These are phyloP conservation scores for Melolontha melolontha DNA, from an alignment of 2,888 invertebrate genomes.

Conservation along the genomic window DNA sequence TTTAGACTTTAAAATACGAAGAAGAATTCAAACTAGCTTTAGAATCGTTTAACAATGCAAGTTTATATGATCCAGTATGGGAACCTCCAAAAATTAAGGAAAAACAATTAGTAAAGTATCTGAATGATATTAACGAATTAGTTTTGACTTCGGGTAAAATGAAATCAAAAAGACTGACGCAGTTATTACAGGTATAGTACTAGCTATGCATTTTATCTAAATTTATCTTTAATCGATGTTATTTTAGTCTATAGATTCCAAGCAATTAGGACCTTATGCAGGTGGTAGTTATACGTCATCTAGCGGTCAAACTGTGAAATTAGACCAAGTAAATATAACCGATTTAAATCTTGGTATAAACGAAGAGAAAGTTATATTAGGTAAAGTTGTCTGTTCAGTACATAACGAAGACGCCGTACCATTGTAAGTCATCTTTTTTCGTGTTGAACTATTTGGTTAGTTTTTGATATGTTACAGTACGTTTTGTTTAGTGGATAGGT, in stretches of 20 bases:
- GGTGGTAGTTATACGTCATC: constrained; percentile 71
- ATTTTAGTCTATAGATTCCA: constrained; percentile 73
- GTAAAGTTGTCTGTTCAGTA: constrained; percentile 85
- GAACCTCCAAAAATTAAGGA: constrained; percentile 74
- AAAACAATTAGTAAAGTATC: constrained; percentile 73
- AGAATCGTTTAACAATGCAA: constrained; percentile 76
- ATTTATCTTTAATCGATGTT: neutral
- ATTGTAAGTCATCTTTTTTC: constrained; percentile 72
- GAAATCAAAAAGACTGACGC: constrained; percentile 77
- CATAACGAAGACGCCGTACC: constrained; percentile 81
- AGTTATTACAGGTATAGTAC: constrained; percentile 72
- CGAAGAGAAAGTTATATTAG: constrained; percentile 76
- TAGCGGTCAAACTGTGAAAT: constrained; percentile 67
- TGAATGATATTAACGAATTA: constrained; percentile 74
- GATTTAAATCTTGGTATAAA: constrained; percentile 75
- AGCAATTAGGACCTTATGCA: constrained; percentile 77
- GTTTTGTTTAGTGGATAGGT: constrained; percentile 83
- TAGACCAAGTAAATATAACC: constrained; percentile 67
- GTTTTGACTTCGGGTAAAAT: constrained; percentile 78
- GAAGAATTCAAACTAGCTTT: constrained; percentile 81
- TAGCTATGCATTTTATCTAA: neutral
- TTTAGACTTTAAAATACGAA: constrained; percentile 81
- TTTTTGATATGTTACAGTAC: constrained; percentile 70
- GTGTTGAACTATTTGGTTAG: constrained; percentile 37
- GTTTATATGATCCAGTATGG: constrained; percentile 82